Base-by-base conservation (phyloP, 2,888 invertebrate species). In the Lampropteryx suffumata region DNA sequence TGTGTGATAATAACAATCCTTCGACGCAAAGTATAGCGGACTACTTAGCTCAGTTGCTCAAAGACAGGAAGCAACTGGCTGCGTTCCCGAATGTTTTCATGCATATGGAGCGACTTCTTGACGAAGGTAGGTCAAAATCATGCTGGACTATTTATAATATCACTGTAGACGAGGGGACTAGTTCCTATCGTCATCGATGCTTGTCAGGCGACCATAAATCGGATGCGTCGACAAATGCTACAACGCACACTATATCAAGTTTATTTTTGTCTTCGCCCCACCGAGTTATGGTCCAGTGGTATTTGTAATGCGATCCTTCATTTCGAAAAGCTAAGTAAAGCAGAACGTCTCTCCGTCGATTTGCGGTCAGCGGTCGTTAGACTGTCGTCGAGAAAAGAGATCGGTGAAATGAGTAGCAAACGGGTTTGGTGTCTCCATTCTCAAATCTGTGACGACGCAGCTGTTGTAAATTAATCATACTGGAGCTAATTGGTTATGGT, bases 81-180 rank as follows among this genome's bases (percentile, higher is more conserved):
- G 99, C 99, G 84, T 98, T 99, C 92, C 99, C 99, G 73, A 99
- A 98, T 94, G 97, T 99, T 90, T 99, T 99, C 93, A 95, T 98
- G 92, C 99, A 99, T 93, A 95, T 99, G 89, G 99, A 99, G 92
- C 95, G 99, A 89, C 95, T 99, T 79, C 93, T 99, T 85, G 99
- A 99, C 89, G 99, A 99, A 96, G 99, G 99, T 99, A 94, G 77
- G 89, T 82, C 68, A 72, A 72, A 78, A 77, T 77, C 60, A 56
- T 67, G 67, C 71, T 49, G 39, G 63, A 67, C 76, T 79, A 75
- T 75, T 73, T 65, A 70, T 75, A 83, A 82, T 69, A 73, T 71
- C 65, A 66, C 62, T 57, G 61, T 56, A 65, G 54, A 55, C 57
- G 63, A 67, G 59, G 73, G 61, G 70, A 67, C 61, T 59, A 65